Percentiles rank a stretch among this genome's conserved stretches.
Evolutionary conservation across 2,797 vertebrate species (phyloP).

Genomic region (Austrolebias charrua): DNA sequence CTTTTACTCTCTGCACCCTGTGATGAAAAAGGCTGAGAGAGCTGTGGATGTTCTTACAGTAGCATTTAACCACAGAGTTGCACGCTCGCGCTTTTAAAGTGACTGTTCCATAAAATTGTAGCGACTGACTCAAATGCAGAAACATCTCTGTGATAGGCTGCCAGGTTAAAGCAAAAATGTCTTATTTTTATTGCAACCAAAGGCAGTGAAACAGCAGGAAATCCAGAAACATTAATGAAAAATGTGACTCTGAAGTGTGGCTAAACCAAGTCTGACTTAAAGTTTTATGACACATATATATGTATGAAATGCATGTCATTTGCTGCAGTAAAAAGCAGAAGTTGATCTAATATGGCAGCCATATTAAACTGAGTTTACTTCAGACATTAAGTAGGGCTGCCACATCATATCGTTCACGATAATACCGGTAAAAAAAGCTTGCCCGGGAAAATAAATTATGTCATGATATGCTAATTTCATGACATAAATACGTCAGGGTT

Average conservation of each 20-base stretch:
- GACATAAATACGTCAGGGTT: no score
- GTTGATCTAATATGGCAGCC: no score
- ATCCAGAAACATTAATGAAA: not conserved
- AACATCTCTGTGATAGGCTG: not conserved
- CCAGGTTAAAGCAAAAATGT: not conserved
- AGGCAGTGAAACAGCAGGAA: not conserved
- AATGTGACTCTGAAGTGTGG: not conserved
- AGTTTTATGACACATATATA: not conserved
- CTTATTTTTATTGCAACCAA: not conserved
- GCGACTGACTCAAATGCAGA: not conserved
- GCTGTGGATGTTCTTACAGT: slow-evolving; percentile 40
- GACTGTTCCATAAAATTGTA: not conserved
- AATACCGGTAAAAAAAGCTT: no score
- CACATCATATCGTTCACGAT: no score
- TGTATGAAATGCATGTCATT: no score
- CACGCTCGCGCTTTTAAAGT: slow-evolving; percentile 2
- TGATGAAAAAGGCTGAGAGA: slow-evolving; percentile 55
- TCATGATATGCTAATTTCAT: no score
- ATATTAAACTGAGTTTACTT: no score
- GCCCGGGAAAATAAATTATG: no score
- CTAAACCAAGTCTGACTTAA: not conserved
- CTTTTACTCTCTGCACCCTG: slow-evolving; percentile 46
- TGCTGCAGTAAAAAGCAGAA: no score
- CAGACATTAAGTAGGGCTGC: no score
- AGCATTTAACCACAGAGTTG: slow-evolving; percentile 20